Evolutionary conservation across 2,888 invertebrate genomes (phyloP).

Genomic region (Crematogaster levior): DNA sequence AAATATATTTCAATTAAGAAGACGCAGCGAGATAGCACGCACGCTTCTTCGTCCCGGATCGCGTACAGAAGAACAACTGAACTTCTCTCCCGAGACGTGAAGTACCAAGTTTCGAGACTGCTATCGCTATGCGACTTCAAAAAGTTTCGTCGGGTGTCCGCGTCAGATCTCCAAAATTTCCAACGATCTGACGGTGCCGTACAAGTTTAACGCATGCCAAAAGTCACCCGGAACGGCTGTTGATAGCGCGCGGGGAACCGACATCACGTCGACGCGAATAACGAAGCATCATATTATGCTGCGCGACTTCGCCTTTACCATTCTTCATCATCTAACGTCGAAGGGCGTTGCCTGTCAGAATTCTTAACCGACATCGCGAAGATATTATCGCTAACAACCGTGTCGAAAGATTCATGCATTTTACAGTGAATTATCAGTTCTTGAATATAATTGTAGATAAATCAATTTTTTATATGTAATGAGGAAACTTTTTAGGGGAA

Average conservation of each 20-base stretch:
- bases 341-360: constrained; percentile 51
- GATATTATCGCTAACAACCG: constrained; percentile 62
- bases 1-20: constrained; percentile 43
- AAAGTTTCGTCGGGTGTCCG: constrained; percentile 40
- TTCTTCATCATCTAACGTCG: constrained; percentile 55
- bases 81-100: constrained; percentile 44
- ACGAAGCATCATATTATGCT: constrained; percentile 54
- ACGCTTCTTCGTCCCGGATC: not conserved
- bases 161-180: constrained; percentile 53
- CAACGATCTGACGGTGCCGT: constrained; percentile 29
- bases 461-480: not conserved
- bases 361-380: constrained; percentile 52
- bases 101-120: constrained; percentile 59
- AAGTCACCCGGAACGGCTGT: constrained; percentile 31
- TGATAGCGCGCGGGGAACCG: constrained; percentile 32
- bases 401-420: constrained; percentile 32
- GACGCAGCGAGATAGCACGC: constrained; percentile 25
- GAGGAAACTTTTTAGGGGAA: not conserved
- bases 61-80: constrained; percentile 27
- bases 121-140: constrained; percentile 40
- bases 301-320: constrained; percentile 55
- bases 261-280: constrained; percentile 38
- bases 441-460: not conserved
- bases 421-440: not conserved
- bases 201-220: constrained; percentile 30